Percentiles rank a stretch among this genome's conserved stretches.
Evolutionary conservation across 2,797 vertebrate genomes (phyloP).

Genomic region (Rhynchotus rufescens): DNA sequence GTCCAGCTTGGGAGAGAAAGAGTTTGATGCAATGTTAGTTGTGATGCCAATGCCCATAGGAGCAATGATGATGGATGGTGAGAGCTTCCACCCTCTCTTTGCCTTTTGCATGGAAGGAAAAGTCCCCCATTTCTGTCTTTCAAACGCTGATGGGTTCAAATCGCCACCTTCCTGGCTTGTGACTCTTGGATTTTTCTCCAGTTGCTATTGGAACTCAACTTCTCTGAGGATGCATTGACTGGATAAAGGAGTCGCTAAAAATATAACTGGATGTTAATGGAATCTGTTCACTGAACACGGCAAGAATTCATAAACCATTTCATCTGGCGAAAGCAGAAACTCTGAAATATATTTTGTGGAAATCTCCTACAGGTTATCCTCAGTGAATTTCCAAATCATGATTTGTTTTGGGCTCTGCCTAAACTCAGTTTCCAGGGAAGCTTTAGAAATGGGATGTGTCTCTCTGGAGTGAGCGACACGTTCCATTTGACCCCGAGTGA

Average conservation of each 20-base stretch:
- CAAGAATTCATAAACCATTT: not conserved
- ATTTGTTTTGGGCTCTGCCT: not conserved
- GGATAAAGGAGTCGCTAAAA: not conserved
- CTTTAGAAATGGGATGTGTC: not conserved
- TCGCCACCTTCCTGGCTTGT: accelerated
- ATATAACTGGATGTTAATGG: accelerated
- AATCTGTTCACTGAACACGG: not conserved
- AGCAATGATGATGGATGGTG: not conserved
- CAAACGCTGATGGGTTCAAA: not conserved
- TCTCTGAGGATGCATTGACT: not conserved
- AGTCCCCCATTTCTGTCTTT: not conserved
- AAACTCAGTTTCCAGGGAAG: not conserved
- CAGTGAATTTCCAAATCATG: not conserved
- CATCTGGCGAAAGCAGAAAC: not conserved
- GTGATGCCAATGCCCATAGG: not conserved
- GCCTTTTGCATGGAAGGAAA: accelerated
- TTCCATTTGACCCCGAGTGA: not conserved
- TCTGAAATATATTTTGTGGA: not conserved
- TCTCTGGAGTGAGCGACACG: not conserved
- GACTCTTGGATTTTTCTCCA: not conserved
- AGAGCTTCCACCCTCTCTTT: not conserved
- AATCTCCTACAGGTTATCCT: not conserved
- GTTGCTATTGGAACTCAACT: accelerated
- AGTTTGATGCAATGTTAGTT: not conserved
- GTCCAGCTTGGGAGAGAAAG: not conserved